Percentiles rank a stretch among this genome's conserved stretches.
phyloP scores from a whole-genome alignment of 2,888 invertebrate genomes.

The Gasteruption jaculator region DNA sequence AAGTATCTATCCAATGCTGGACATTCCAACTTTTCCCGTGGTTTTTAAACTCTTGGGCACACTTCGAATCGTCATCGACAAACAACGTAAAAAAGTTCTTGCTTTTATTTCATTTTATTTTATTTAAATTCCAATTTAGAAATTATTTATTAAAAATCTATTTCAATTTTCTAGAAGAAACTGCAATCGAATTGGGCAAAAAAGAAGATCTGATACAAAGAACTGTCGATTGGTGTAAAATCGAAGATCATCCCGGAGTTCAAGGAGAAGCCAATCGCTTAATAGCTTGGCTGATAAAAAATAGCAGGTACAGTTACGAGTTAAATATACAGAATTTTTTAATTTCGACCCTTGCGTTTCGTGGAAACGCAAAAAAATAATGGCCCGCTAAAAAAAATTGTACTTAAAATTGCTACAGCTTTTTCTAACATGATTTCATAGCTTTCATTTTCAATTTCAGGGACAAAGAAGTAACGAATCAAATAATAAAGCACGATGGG shows the following conservation, averaged over 20 bases:
- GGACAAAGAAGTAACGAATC: slow-evolving; percentile 50
- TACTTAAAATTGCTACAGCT: not conserved
- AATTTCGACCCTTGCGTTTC: too few relatives aligned
- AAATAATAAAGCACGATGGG: slow-evolving; percentile 59
- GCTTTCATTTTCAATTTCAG: slow-evolving; percentile 29
- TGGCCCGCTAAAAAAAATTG: not conserved
- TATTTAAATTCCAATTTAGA: slow-evolving; percentile 6
- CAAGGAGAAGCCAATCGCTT: slow-evolving; percentile 77
- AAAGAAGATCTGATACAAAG: slow-evolving; percentile 62
- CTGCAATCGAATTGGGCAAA: slow-evolving; percentile 65
- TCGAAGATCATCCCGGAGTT: slow-evolving; percentile 77
- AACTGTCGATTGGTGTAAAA: slow-evolving; percentile 71
- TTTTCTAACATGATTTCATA: slow-evolving; percentile 3
- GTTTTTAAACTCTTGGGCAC: slow-evolving; percentile 84
- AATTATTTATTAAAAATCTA: not conserved
- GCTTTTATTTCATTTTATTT: not conserved
- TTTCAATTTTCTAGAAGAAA: slow-evolving; percentile 57
- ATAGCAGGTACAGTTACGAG: slow-evolving; percentile 52
- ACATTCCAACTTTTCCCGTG: slow-evolving; percentile 70
- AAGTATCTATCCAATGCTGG: slow-evolving; percentile 67
- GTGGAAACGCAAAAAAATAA: too few relatives aligned
- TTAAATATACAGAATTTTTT: slow-evolving; percentile 1
- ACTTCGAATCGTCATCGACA: slow-evolving; percentile 80
- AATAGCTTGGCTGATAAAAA: slow-evolving; percentile 73
- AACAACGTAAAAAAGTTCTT: slow-evolving; percentile 63